A percentile compares a stretch with the other conserved stretches of the same genome.
Evolutionary conservation across 2,888 invertebrate species (phyloP).

Genomic region (Ormyrus thymus): DNA sequence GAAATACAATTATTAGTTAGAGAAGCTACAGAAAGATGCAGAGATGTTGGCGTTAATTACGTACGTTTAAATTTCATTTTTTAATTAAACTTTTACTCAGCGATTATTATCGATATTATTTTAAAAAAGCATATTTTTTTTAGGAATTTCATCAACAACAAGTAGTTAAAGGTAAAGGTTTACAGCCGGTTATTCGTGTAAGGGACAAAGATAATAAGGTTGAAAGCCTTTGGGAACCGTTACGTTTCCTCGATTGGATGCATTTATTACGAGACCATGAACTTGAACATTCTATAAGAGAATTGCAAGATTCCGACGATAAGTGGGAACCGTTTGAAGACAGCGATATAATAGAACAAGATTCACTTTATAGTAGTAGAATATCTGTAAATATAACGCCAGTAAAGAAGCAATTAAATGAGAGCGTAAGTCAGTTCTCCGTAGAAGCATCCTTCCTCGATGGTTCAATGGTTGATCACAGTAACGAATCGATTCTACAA

Average conservation of each 20-base stretch:
- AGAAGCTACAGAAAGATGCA: constrained; percentile 72
- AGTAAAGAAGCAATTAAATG: constrained; percentile 70
- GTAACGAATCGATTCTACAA: constrained; percentile 58
- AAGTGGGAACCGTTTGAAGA: constrained; percentile 69
- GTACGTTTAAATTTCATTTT: constrained; percentile 62
- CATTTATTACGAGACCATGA: constrained; percentile 70
- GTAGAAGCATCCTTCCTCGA: constrained; percentile 67
- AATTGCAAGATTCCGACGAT: constrained; percentile 63
- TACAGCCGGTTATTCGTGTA: constrained; percentile 70
- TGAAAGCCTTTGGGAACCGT: constrained; percentile 69
- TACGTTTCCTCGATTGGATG: constrained; percentile 70
- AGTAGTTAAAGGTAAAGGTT: constrained; percentile 65
- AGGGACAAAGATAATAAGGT: constrained; percentile 66
- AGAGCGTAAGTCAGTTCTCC: constrained; percentile 71
- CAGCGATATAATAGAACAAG: constrained; percentile 64
- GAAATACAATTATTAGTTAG: constrained; percentile 72
- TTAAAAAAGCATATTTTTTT: constrained; percentile 44
- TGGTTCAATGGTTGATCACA: constrained; percentile 57
- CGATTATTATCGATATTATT: constrained; percentile 10
- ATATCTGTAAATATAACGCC: constrained; percentile 71
- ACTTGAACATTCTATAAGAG: constrained; percentile 69
- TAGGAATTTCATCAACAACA: constrained; percentile 73
- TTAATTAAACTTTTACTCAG: neutral
- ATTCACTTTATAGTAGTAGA: constrained; percentile 64
- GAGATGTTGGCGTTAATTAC: constrained; percentile 70